phyloP scores from a whole-genome alignment of 2,797 vertebrate species.

The Silurus lanzhouensis region DNA sequence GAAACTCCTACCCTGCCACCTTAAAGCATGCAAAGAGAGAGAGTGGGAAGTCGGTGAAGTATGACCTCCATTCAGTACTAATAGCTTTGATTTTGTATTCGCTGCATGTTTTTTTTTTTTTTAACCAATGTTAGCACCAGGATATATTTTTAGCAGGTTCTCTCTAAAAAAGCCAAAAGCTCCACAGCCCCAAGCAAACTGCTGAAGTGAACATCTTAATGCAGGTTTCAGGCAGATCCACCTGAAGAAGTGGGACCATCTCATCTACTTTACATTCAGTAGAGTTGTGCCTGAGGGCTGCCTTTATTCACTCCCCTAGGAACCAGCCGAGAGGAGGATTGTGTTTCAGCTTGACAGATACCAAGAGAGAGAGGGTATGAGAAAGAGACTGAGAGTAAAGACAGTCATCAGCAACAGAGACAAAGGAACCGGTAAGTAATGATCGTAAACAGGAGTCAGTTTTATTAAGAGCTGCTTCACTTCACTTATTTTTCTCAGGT shows the following conservation, averaged over 20 bases:
- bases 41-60: not conserved
- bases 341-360: slow-evolving; percentile 9
- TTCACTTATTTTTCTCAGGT: not conserved
- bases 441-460: not conserved
- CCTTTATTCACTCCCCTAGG: slow-evolving; percentile 31
- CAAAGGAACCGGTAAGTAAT: not conserved
- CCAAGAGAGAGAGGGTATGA: not conserved
- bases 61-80: not conserved
- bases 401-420: slow-evolving; percentile 5
- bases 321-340: slow-evolving; percentile 9
- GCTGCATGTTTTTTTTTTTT: not conserved
- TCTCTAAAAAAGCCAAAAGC: not conserved
- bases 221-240: slow-evolving; percentile 21
- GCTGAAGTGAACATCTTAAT: slow-evolving; percentile 26
- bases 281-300: slow-evolving; percentile 3
- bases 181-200: not conserved
- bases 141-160: not conserved
- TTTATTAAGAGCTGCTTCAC: slow-evolving; percentile 1
- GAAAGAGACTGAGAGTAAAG: not conserved
- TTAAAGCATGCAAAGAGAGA: not conserved
- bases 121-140: not conserved
- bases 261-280: slow-evolving; percentile 28
- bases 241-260: slow-evolving; percentile 1
- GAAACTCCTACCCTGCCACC: not conserved
- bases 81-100: not conserved